phyloP scores from a whole-genome alignment of 2,113 vertebrate species.

The Sander vitreus region DNA sequence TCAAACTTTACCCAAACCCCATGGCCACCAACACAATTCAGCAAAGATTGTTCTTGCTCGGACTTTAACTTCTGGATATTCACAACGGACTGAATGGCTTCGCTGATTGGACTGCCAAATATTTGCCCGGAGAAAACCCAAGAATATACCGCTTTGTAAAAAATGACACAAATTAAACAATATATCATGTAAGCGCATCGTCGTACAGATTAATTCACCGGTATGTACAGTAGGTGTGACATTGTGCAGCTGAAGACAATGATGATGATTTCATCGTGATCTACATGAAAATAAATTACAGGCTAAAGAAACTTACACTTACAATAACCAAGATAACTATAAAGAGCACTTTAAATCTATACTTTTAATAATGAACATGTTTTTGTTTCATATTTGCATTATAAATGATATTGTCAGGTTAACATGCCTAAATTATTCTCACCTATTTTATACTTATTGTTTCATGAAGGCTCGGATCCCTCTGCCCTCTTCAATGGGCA shows the following conservation, averaged over 20 bases:
- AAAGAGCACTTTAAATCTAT: background rate
- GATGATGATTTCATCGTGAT: background rate
- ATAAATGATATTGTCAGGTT: background rate
- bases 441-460: slow-evolving; percentile 4
- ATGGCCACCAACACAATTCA: no score
- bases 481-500: slow-evolving; percentile 90
- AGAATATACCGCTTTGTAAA: no score
- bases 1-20: no score
- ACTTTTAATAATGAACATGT: background rate
- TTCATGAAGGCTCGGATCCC: slow-evolving; percentile 86
- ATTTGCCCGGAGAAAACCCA: no score
- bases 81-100: no score
- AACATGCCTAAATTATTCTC: background rate
- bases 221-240: background rate
- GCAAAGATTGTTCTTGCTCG: no score
- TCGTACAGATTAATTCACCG: background rate
- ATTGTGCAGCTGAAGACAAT: background rate
- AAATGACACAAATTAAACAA: background rate
- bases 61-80: no score
- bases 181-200: background rate
- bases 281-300: background rate
- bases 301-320: background rate
- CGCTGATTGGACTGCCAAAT: no score
- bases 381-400: background rate
- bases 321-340: background rate